A percentile compares a stretch with the other conserved stretches of the same genome.
Evolutionary conservation across 2,888 invertebrate genomes (phyloP).

Genomic region (Drosophila emarginata): DNA sequence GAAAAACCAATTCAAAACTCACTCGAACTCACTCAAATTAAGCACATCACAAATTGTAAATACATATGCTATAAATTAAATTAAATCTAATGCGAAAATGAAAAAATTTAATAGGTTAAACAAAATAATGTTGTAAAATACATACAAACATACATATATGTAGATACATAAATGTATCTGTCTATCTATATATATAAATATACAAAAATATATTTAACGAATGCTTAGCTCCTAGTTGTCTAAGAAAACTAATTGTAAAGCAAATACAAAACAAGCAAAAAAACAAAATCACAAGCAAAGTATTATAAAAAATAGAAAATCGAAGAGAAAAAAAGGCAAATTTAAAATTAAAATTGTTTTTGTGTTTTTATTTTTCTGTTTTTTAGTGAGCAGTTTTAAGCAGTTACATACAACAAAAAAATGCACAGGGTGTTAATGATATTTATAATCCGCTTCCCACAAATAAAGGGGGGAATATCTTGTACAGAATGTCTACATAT

Average conservation of each 20-base stretch:
- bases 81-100: slow-evolving; percentile 13
- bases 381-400: background rate
- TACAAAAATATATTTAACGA: slow-evolving; percentile 13
- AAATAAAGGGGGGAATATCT: background rate
- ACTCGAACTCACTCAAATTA: slow-evolving; percentile 44
- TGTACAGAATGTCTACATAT: slow-evolving; percentile 1
- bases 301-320: slow-evolving; percentile 67
- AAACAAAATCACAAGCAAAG: slow-evolving; percentile 54
- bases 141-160: background rate
- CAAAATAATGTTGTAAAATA: slow-evolving; percentile 38
- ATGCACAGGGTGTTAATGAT: slow-evolving; percentile 4
- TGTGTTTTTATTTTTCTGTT: slow-evolving; percentile 7
- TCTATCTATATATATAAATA: background rate
- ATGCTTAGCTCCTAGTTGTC: slow-evolving; percentile 6
- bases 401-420: slow-evolving; percentile 2
- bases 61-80: slow-evolving; percentile 36
- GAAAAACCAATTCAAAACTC: slow-evolving; percentile 27
- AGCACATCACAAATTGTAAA: slow-evolving; percentile 37
- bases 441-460: background rate
- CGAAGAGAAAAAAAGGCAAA: slow-evolving; percentile 28
- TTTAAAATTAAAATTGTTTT: slow-evolving; percentile 26
- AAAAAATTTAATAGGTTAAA: slow-evolving; percentile 16
- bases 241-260: slow-evolving; percentile 53
- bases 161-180: background rate
- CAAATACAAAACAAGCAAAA: slow-evolving; percentile 15